Evolutionary conservation across 2,888 invertebrate species (phyloP), one percentile per base, ranked within the genome.

Genomic region (Rhingia campestris): DNA sequence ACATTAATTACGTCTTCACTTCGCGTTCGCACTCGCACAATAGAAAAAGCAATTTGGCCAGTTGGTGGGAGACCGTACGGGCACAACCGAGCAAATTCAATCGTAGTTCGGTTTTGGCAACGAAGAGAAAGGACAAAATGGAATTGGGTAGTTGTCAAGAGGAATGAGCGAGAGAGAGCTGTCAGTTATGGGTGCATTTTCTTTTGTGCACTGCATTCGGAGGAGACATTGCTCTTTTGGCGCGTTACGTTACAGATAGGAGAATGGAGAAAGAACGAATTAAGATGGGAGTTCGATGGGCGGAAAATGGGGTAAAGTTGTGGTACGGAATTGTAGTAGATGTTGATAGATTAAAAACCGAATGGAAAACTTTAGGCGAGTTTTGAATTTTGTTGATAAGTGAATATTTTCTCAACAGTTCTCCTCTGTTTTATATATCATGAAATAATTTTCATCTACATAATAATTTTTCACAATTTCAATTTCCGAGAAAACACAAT

Each of bases 1-100:
- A 82, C 82, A 82, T 82, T 61, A 86, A 86, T 64, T 79, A 79
- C 86, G 81, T 81, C 81, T 86, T 86, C 70, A 63, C 79, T 86
- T 66, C 79, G 79, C 86, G 81, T 73, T 69, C 80, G 69, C 72
- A 79, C 74, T 86, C 79, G 72, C 81, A 85, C 86, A 85, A 84
- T 82, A 53, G 59, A 66, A 69, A 67, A 86, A 74, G 61, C 85
- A 41, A 74, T 64, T 80, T 84, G 67, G 73, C 77, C 67, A 82
- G 63, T 77, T 82, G 67, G 80, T 63, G 69, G 47, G 69, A 67
- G 75, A 69, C 63, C 58, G 66, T 53, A 30, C 22, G 12, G 41
- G 43, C 53, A 39, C 61, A 35, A 12, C 14, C 22, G n/a, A 35
- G 56, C 69, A 56, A 67, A 67, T 56, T 67, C 67, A 56, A 6